These are phyloP conservation scores for Plagiodera versicolora DNA, from an alignment of 2,888 invertebrate species.

Conservation along the genomic window DNA sequence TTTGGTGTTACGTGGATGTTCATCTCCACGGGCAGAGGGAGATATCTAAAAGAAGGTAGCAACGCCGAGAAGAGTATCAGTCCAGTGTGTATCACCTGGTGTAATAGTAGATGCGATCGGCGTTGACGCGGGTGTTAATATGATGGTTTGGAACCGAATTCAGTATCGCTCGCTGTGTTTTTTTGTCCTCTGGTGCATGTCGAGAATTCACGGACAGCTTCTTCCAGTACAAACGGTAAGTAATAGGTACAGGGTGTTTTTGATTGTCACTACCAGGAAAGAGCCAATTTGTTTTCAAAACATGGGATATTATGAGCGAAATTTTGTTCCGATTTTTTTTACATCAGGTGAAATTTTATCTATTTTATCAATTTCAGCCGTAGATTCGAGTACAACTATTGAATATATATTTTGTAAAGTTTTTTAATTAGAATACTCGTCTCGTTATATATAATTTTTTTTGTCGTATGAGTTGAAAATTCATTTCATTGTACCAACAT, in stretches of 20 bases:
- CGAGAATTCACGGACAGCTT: neutral
- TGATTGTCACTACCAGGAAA: too few relatives aligned
- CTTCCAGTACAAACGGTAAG: neutral
- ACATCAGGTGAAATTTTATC: too few relatives aligned
- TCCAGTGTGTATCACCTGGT: neutral
- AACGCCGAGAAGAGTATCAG: neutral
- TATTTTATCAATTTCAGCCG: too few relatives aligned
- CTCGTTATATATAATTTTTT: too few relatives aligned
- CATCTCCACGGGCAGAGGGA: conserved; percentile 7
- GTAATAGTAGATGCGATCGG: neutral
- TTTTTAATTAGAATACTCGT: too few relatives aligned
- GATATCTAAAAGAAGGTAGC: conserved; percentile 8
- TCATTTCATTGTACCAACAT: too few relatives aligned
- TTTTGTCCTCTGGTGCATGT: neutral
- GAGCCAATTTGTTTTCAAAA: too few relatives aligned
- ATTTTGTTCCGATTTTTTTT: too few relatives aligned
- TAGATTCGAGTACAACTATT: too few relatives aligned
- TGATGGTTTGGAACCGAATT: neutral
- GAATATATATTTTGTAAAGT: too few relatives aligned
- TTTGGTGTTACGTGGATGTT: neutral
- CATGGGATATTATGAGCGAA: too few relatives aligned
- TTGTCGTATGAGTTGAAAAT: too few relatives aligned
- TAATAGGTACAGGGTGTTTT: neutral
- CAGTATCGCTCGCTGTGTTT: neutral
- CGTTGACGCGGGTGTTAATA: neutral